Evolutionary conservation across 2,797 vertebrate genomes (phyloP).

Genomic region (Aratinga solstitialis): DNA sequence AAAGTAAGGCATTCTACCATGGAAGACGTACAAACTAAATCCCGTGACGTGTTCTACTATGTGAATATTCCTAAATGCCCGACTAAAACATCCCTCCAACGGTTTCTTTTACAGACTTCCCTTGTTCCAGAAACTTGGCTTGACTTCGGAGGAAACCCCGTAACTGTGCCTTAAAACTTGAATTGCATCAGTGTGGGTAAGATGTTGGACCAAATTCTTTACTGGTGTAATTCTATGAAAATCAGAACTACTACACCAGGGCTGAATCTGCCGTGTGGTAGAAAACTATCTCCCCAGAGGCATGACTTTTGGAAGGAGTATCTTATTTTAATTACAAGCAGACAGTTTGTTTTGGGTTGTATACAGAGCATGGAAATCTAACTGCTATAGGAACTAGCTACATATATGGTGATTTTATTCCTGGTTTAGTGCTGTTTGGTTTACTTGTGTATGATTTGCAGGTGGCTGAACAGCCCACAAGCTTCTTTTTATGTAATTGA

Average conservation of each 20-base stretch:
- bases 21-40: conserved; percentile 36
- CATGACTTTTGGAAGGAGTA: conserved; percentile 68
- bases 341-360: conserved; percentile 75
- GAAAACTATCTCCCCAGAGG: conserved; percentile 71
- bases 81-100: conserved; percentile 51
- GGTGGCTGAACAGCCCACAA: conserved; percentile 40
- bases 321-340: conserved; percentile 75
- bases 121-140: conserved; percentile 75
- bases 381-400: conserved; percentile 50
- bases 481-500: conserved; percentile 11
- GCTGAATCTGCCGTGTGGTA: conserved; percentile 37
- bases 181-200: conserved; percentile 73
- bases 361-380: conserved; percentile 60
- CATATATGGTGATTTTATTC: conserved; percentile 48
- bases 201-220: conserved; percentile 50
- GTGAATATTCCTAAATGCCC: conserved; percentile 64
- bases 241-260: conserved; percentile 54
- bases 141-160: conserved; percentile 75
- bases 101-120: conserved; percentile 66
- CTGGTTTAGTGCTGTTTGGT: neutral
- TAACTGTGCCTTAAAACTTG: conserved; percentile 70
- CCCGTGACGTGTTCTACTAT: conserved; percentile 37
- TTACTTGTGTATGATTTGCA: conserved; percentile 43
- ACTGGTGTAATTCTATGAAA: conserved; percentile 54
- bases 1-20: neutral